Conservation (phyloP, 2,797 vertebrate genomes). For the Naso thynnoides region DNA sequence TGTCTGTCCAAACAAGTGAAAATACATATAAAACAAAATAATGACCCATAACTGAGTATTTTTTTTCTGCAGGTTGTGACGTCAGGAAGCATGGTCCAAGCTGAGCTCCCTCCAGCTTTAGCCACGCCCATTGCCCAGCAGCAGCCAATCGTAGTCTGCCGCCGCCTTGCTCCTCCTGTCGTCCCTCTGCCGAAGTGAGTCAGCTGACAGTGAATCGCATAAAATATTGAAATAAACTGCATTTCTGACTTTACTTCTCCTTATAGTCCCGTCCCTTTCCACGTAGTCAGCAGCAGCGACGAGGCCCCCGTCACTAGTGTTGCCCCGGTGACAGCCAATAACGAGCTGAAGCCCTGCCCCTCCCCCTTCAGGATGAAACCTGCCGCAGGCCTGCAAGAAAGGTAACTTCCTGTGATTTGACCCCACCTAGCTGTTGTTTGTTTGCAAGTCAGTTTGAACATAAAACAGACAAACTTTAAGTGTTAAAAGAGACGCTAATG, state of each 20-base stretch:
- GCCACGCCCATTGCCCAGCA: constrained; percentile 71
- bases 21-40: no score
- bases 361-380: constrained; percentile 98
- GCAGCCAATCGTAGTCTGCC: constrained; percentile 70
- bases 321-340: constrained; percentile 28
- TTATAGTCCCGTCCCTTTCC: constrained; percentile 45
- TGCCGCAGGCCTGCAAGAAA: constrained; percentile 94
- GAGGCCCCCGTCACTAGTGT: not conserved
- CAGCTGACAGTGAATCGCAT: not conserved
- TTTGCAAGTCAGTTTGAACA: no score
- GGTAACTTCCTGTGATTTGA: no score
- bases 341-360: constrained; percentile 88
- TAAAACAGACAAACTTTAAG: no score
- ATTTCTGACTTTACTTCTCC: not conserved
- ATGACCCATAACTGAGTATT: no score
- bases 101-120: constrained; percentile 84
- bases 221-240: not conserved
- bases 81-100: constrained; percentile 92
- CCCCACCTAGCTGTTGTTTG: no score
- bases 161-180: constrained; percentile 46
- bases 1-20: no score
- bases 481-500: no score
- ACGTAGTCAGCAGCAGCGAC: constrained; percentile 15
- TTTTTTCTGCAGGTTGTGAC: constrained; percentile 67
- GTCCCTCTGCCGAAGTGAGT: constrained; percentile 59